Conservation (phyloP, 2,113 vertebrate species). For the Planiliza haematocheilus region DNA sequence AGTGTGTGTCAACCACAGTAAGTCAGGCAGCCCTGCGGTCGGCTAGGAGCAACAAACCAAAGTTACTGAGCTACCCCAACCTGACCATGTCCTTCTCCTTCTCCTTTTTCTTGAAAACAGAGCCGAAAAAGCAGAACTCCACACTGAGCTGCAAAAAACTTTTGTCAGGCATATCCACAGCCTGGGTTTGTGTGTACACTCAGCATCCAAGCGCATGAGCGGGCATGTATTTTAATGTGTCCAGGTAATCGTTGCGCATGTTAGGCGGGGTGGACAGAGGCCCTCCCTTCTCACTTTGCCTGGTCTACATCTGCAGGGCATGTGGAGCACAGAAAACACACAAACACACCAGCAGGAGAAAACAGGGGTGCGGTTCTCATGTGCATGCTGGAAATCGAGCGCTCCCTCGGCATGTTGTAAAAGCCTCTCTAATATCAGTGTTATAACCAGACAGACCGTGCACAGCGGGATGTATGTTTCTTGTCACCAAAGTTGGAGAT, state of each 20-base stretch:
- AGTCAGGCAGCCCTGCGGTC: slow-evolving; percentile 84
- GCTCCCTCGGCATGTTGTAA: slow-evolving; percentile 71
- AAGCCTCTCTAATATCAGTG: slow-evolving; percentile 70
- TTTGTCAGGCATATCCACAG: slow-evolving; percentile 23
- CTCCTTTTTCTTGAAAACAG: neutral
- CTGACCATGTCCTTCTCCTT: slow-evolving; percentile 25
- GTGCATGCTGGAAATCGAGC: slow-evolving; percentile 73
- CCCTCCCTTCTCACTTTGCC: slow-evolving; percentile 23
- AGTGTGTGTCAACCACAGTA: slow-evolving; percentile 87
- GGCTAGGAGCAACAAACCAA: slow-evolving; percentile 87
- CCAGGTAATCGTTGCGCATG: slow-evolving; percentile 19
- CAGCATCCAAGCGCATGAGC: slow-evolving; percentile 38
- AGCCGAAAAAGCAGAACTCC: slow-evolving; percentile 20
- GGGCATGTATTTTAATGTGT: slow-evolving; percentile 38
- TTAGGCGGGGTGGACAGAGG: slow-evolving; percentile 33
- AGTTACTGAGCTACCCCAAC: slow-evolving; percentile 89
- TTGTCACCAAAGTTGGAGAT: slow-evolving; percentile 70
- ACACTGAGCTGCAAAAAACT: slow-evolving; percentile 13
- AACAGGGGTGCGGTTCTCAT: slow-evolving; percentile 72
- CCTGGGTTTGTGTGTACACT: slow-evolving; percentile 18
- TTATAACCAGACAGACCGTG: slow-evolving; percentile 65
- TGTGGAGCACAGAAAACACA: slow-evolving; percentile 72
- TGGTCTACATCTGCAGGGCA: slow-evolving; percentile 78
- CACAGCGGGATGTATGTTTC: slow-evolving; percentile 38
- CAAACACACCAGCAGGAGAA: slow-evolving; percentile 68